Base-by-base conservation (phyloP, 2,797 vertebrate genomes). In the Cossypha heuglini region DNA sequence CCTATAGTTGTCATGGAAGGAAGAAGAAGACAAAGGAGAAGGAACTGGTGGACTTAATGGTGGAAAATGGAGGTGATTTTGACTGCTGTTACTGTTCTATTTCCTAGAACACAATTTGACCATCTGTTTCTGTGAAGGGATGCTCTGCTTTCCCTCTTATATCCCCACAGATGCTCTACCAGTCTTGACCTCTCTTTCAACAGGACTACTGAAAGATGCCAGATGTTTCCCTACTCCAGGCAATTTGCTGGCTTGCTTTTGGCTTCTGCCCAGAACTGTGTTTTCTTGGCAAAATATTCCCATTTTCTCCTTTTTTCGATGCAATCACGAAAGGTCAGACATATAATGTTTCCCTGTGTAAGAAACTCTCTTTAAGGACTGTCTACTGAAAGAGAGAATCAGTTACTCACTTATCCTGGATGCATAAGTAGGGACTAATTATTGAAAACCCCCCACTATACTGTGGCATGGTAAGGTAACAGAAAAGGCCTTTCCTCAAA, bases 361-460 rank as follows among this genome's bases (percentile, higher is more conserved):
- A 43, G 51, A 59, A 57, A 7, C 2, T 74, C 18, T 81, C 16
- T 68, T 72, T 31, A 83, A 52, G 24, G 18, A 46, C n/a, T 54
- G 11, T 76, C 88, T 38, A 5, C 11, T 79, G 75, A 55, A 87
- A 78, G 35, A 59, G 4, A 9, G 29, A 79, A n/a, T 12, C 11
- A 8, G 24, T 58, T 72, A 33, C 25, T 3, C 3, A 16, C 16
- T 78, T 6, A 3, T 15, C 13, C n/a, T 66, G 71, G 28, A 31
- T 37, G 8, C 10, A 2, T 42, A 45, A 42, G 8, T 37, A 55
- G 42, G 14, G 22, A n/a, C 28, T 29, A 74, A 66, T 55, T 59
- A 40, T 5, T 69, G 33, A 43, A 84, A 55, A 54, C 5, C 0
- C 0, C 4, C 5, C 4, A 31, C 8, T 10, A 24, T 18, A 42